Conservation (phyloP, 2,113 vertebrate genomes). For the Oreotrochilus melanogaster region DNA sequence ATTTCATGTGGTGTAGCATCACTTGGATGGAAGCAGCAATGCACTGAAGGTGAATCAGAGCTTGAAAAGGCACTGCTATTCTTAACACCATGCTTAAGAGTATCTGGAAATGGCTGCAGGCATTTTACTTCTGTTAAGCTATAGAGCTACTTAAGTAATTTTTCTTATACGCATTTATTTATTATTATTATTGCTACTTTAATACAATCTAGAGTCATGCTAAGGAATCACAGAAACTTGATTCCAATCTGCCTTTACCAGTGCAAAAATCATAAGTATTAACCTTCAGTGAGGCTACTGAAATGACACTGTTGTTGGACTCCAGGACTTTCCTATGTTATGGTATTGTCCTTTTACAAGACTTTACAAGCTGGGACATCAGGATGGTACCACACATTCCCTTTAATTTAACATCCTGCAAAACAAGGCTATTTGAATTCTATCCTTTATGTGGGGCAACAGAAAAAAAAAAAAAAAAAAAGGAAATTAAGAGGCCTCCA, state of each 20-base stretch:
- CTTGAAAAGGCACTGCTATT: background rate
- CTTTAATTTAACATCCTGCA: background rate
- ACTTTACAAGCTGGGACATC: background rate
- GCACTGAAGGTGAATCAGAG: background rate
- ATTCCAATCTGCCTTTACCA: background rate
- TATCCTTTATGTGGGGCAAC: background rate
- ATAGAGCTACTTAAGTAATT: background rate
- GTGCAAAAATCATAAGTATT: background rate
- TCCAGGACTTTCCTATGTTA: background rate
- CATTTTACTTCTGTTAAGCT: background rate
- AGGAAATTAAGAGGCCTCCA: background rate
- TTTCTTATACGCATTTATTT: background rate
- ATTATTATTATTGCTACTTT: background rate
- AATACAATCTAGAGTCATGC: background rate
- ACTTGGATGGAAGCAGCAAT: background rate
- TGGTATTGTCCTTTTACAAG: background rate
- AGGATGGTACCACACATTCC: background rate
- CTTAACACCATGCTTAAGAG: background rate
- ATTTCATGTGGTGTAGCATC: background rate
- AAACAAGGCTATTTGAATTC: background rate
- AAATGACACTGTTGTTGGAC: background rate
- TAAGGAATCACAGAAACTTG: background rate
- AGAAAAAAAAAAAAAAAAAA: background rate
- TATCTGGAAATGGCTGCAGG: background rate
- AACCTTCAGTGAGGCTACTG: background rate